Evolutionary conservation across 2,888 invertebrate genomes (phyloP).

Genomic region (Drosophila infuscata): DNA sequence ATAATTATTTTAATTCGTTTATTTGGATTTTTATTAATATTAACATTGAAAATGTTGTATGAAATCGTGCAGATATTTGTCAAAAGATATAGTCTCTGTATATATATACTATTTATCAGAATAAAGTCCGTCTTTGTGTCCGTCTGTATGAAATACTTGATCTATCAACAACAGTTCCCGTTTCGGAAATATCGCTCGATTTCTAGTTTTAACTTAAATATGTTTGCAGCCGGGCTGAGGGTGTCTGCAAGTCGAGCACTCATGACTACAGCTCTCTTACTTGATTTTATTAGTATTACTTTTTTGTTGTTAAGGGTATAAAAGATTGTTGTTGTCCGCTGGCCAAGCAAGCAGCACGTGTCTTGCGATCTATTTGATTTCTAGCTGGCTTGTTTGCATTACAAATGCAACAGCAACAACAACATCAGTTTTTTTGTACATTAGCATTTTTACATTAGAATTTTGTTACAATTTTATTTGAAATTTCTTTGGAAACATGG

Average conservation of each 20-base stretch:
- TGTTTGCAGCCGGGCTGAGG: not conserved
- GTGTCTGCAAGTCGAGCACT: not conserved
- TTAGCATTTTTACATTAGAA: not conserved
- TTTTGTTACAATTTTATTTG: slow-evolving; percentile 43
- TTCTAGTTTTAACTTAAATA: not conserved
- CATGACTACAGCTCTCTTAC: not conserved
- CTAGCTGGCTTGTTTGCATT: slow-evolving; percentile 1
- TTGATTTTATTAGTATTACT: not conserved
- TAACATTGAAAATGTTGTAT: not conserved
- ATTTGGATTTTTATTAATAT: not conserved
- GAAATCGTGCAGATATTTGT: not conserved
- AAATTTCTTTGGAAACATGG: slow-evolving; percentile 41
- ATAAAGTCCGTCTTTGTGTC: not conserved
- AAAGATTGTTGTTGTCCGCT: slow-evolving; percentile 8
- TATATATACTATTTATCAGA: not conserved
- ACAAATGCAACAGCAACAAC: slow-evolving; percentile 3
- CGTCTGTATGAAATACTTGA: not conserved
- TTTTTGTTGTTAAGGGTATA: slow-evolving; percentile 8
- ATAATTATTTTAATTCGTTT: not conserved
- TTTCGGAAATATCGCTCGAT: not conserved
- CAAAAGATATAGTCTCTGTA: not conserved
- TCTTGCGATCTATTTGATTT: slow-evolving; percentile 33
- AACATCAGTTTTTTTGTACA: slow-evolving; percentile 10
- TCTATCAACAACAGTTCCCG: not conserved
- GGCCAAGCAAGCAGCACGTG: slow-evolving; percentile 38